Evolutionary conservation across 2,888 invertebrate species (phyloP), one percentile per base, ranked within the genome.

Genomic region (Hyppa rectilinea): DNA sequence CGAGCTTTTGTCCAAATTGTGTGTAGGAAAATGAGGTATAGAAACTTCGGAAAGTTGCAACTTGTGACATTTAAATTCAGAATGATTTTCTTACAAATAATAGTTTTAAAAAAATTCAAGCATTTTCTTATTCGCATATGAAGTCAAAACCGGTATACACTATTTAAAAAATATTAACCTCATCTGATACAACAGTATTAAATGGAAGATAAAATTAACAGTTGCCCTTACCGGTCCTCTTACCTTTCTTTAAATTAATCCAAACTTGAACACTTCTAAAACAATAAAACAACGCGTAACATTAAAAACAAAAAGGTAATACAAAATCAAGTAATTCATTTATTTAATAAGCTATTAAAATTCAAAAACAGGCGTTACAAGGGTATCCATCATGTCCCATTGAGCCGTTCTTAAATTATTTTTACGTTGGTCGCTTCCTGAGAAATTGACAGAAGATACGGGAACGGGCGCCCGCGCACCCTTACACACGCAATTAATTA

Each of bases 271-370:
- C 12, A 36, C 43, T 23, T 64, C 14, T 38, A 45, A 49, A 70
- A 64, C 47, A 61, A 65, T 75, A 80, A 74, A 60, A 80, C 77
- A 68, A 38, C 23, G 29, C 29, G 10, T 45, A 58, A 50, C 45
- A 50, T 52, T 3, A 40, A 55, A 63, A 58, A 61, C 20, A 58
- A 71, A 53, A 43, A 59, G 26, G 23, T 26, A 36, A 50, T 31
- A 45, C 20, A 67, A 64, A 43, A 60, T 38, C 23, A 82, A 61
- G 79, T 82, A 82, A 78, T 78, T 67, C 66, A 72, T 78, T 60
- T 82, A 67, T 47, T n/a, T 78, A 82, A 79, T 79, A 82, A 79
- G 80, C 80, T 70, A 82, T 80, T 82, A 80, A 82, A 82, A 80
- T 80, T 79, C 82, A 78, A 82, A 79, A 69, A 74, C 80, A 69